Evolutionary conservation across 2,113 vertebrate genomes (phyloP), one percentile per base, ranked within the genome.

Genomic region (Phrynosoma platyrhinos): DNA sequence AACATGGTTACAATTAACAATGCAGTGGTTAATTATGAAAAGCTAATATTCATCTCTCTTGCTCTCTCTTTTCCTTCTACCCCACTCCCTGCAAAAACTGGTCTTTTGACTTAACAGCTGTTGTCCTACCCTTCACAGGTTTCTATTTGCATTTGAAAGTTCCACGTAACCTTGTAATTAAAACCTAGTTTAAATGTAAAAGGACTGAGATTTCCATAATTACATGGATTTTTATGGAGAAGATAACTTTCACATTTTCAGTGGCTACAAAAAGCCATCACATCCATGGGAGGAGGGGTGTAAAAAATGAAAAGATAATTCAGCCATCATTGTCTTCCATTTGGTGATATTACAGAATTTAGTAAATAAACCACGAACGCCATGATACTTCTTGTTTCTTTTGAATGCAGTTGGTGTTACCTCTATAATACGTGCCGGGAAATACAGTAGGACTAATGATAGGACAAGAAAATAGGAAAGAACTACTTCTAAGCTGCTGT

Each of bases 251-350:
- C 89, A 88, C 83, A 89, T 82, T 89, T 82, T 62, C 5, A 10
- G 92, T 71, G 74, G 94, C 95, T 94, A 79, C 84, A 66, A 5
- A 87, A 94, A 93, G 94, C 91, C 47, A 91, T 92, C 90, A 21
- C 14, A 36, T 69, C 81, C 82, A 86, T 84, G 82, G 83, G 86
- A 69, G n/a, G 42, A 42, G 42, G 40, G 16, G 13, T 86, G 42
- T 68, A 83, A 78, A 83, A 82, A 69, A 12, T 10, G 25, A 83
- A 89, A 81, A 79, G 40, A 90, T 91, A 91, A 92, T 92, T 93
- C 88, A 93, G 93, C 96, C 96, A 96, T 95, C 93, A 1, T 94
- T 91, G 97, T 98, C 98, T 98, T 98, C 97, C 97, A 96, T 92
- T 93, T 88, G 96, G 93, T 96, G 95, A 94, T 86, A 85, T 0